Conservation (phyloP, 2,113 vertebrate species). For the Tiliqua scincoides region DNA sequence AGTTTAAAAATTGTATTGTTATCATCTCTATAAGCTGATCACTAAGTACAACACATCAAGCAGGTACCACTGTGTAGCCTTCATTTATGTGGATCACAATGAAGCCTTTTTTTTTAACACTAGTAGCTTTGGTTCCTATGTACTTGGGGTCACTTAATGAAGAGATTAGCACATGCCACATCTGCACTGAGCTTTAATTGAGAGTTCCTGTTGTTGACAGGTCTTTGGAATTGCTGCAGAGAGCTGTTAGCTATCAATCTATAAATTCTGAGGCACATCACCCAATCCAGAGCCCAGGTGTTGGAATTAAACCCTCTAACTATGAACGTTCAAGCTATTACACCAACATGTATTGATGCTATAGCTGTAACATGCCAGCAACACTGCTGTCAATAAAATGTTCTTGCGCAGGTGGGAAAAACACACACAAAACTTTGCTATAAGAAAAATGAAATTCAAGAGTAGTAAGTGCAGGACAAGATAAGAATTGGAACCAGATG, state of each 20-base stretch:
- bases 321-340: not conserved
- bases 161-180: not conserved
- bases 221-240: not conserved
- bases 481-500: not conserved
- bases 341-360: not conserved
- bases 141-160: not conserved
- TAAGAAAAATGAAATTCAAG: not conserved
- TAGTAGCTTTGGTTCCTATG: not conserved
- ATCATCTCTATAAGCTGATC: not conserved
- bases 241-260: not conserved
- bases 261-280: not conserved
- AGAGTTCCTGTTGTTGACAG: not conserved
- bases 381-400: not conserved
- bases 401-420: not conserved
- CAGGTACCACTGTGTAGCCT: not conserved
- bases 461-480: not conserved
- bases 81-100: not conserved
- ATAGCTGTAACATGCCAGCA: not conserved
- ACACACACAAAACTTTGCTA: not conserved
- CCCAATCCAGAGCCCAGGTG: not conserved
- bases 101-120: not conserved
- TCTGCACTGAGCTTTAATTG: not conserved
- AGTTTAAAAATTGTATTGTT: not conserved
- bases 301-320: not conserved
- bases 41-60: not conserved